Conservation (phyloP, 2,888 invertebrate genomes). For the Eucriotettix oculatus region DNA sequence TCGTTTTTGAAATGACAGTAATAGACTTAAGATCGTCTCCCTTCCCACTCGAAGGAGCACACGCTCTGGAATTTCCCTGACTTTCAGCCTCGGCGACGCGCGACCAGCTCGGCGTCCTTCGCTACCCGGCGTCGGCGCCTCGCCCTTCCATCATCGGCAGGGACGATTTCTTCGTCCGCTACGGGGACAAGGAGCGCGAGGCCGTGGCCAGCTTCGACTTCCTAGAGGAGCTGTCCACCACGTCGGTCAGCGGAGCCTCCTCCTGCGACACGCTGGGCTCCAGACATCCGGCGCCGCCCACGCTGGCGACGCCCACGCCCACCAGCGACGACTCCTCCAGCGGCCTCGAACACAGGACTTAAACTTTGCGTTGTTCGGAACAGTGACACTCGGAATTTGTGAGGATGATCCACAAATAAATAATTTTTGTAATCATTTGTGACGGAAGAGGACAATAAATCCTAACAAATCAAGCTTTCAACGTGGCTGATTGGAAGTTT, state of each 20-base stretch:
- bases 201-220: constrained; percentile 68
- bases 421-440: no score
- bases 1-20: not conserved
- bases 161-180: constrained; percentile 59
- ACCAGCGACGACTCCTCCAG: no score
- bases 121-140: constrained; percentile 20
- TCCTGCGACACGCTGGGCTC: constrained; percentile 9
- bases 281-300: no score
- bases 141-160: constrained; percentile 61
- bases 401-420: no score
- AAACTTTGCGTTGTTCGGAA: no score
- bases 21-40: not conserved
- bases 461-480: no score
- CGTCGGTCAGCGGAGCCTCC: constrained; percentile 19
- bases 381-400: no score
- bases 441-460: no score
- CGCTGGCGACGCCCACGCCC: no score
- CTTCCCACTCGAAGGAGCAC: not conserved
- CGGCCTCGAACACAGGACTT: no score
- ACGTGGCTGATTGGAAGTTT: no score
- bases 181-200: constrained; percentile 58
- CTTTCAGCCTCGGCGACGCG: constrained; percentile 25
- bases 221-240: constrained; percentile 44
- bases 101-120: constrained; percentile 24
- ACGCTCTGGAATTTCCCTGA: not conserved